Conservation (phyloP, 1,140 invertebrate species). For the Acromyrmex charruanus region DNA sequence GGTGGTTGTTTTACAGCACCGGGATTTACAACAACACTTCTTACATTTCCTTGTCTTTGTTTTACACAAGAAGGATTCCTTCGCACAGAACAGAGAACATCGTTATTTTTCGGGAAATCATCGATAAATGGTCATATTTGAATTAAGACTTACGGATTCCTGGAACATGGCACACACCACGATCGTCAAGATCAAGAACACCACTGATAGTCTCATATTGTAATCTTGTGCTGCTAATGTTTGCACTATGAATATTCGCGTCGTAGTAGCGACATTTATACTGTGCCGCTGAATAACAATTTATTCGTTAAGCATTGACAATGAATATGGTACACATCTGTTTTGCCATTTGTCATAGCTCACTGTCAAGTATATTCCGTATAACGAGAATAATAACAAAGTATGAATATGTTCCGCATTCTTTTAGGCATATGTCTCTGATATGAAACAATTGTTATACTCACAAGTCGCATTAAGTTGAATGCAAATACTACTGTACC, state of each 20-base stretch:
- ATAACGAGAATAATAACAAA: constrained; percentile 31
- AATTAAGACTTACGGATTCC: constrained; percentile 36
- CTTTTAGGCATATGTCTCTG: neutral
- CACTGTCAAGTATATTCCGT: neutral
- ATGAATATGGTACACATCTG: constrained; percentile 47
- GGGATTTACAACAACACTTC: too few species aligned
- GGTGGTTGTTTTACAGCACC: neutral
- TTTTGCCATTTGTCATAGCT: constrained; percentile 8
- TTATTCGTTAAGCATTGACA: constrained; percentile 41
- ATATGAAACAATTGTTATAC: neutral
- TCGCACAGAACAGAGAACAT: neutral
- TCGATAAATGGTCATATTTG: neutral
- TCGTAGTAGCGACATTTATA: constrained; percentile 60
- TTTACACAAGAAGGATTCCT: neutral
- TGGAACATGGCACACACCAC: constrained; percentile 66
- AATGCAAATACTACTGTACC: neutral
- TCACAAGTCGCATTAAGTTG: neutral
- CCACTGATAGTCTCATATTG: constrained; percentile 51
- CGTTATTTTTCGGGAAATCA: neutral
- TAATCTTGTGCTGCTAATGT: neutral
- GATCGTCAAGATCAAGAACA: constrained; percentile 68
- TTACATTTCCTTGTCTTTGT: too few species aligned
- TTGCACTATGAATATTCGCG: neutral
- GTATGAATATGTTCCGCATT: neutral
- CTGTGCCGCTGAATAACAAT: neutral